A percentile compares a stretch with the other conserved stretches of the same genome.
These are phyloP conservation scores for Ophioderma brevispina DNA, from an alignment of 35 echinoderm and acorn worm species.

Conservation along the genomic window DNA sequence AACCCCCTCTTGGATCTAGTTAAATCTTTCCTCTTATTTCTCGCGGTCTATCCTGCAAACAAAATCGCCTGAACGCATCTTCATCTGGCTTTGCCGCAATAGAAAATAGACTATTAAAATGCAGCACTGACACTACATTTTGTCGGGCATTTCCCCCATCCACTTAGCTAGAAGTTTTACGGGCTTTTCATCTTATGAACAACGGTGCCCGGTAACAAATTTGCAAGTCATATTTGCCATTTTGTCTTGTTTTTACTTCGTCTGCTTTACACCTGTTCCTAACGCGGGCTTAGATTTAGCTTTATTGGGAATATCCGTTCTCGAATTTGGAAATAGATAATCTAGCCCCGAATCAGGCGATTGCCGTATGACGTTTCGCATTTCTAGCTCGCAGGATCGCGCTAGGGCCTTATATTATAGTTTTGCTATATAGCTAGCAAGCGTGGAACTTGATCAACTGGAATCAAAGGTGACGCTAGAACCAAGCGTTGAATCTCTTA, in stretches of 20 bases:
- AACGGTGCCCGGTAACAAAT: not conserved
- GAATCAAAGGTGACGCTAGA: not conserved
- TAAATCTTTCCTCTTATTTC: not conserved
- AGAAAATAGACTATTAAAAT: constrained; percentile 12
- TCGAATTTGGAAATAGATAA: constrained; percentile 7
- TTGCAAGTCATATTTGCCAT: not conserved
- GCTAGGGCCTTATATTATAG: not conserved
- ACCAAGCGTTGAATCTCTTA: constrained; percentile 2
- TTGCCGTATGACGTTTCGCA: not conserved
- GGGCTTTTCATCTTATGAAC: constrained; percentile 13
- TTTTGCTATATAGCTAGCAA: not conserved
- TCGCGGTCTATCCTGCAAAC: not conserved
- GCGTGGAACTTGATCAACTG: not conserved
- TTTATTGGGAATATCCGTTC: constrained; percentile 3
- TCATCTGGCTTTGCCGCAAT: not conserved
- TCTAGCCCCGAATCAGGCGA: not conserved
- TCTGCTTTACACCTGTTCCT: not conserved
- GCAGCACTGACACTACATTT: not conserved
- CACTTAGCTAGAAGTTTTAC: not conserved
- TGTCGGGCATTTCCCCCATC: not conserved
- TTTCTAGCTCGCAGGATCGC: not conserved
- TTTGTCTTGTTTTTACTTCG: not conserved
- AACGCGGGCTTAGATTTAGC: not conserved
- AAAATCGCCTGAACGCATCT: not conserved
- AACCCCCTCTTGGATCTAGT: not conserved